A percentile compares a stretch with the other conserved stretches of the same genome.
Evolutionary conservation across 2,113 vertebrate species (phyloP).

Genomic region (Vulpes vulpes): DNA sequence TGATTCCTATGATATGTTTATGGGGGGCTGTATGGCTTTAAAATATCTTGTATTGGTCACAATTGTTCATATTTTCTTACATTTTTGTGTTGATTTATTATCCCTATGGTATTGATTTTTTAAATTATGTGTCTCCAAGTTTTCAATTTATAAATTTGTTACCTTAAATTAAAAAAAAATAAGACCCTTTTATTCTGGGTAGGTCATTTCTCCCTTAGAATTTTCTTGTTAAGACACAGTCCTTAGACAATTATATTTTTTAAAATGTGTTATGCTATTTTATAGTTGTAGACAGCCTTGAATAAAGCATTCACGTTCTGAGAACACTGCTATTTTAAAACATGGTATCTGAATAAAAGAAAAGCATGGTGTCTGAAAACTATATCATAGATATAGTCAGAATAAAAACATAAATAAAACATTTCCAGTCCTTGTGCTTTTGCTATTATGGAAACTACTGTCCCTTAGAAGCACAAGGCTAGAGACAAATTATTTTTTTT

Average conservation of each 20-base stretch:
- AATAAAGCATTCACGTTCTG: background rate
- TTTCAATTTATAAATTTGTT: conserved; percentile 86
- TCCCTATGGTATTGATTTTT: conserved; percentile 80
- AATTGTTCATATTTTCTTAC: conserved; percentile 75
- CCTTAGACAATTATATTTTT: background rate
- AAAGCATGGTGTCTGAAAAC: conserved; percentile 21
- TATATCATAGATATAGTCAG: background rate
- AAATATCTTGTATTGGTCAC: conserved; percentile 80
- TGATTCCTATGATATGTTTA: conserved; percentile 75
- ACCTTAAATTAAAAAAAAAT: conserved; percentile 83
- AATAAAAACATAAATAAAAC: background rate
- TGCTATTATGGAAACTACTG: background rate
- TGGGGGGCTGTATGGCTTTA: conserved; percentile 74
- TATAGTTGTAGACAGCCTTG: background rate
- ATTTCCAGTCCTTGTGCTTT: background rate
- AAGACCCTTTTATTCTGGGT: conserved; percentile 75
- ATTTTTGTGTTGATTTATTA: conserved; percentile 83
- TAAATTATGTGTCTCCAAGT: conserved; percentile 85
- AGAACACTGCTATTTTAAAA: conserved; percentile 37
- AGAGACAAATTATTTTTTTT: conserved; percentile 4
- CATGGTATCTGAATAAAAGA: background rate
- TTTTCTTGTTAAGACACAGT: background rate
- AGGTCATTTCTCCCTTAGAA: background rate
- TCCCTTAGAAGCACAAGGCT: background rate
- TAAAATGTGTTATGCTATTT: background rate